Conservation (phyloP, 2,113 vertebrate genomes). For the Sisor rabdophorus region DNA sequence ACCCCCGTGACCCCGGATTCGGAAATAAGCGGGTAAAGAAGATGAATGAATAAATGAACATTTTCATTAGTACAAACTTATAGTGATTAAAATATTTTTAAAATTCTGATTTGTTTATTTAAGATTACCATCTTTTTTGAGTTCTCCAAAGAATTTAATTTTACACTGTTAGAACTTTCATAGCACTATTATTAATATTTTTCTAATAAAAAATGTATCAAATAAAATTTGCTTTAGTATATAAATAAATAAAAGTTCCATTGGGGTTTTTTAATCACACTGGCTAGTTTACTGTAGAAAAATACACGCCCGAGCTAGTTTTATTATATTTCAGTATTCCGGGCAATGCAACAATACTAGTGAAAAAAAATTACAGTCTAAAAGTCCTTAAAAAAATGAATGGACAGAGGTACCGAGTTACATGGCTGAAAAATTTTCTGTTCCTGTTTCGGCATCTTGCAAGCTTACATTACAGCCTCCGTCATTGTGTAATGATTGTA, state of each 20-base stretch:
- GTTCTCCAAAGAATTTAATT: no score
- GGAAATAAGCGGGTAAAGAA: no score
- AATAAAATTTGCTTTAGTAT: no score
- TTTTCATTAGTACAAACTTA: no score
- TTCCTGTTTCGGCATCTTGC: constrained; percentile 18
- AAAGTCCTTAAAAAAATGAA: background rate
- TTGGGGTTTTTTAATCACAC: background rate
- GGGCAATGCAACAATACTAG: constrained; percentile 2
- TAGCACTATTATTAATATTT: no score
- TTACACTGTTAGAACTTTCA: no score
- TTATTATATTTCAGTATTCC: constrained; percentile 8
- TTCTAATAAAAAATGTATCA: no score
- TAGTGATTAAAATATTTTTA: no score
- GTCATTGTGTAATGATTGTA: constrained; percentile 16
- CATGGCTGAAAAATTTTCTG: background rate
- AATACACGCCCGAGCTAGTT: background rate
- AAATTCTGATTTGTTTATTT: no score
- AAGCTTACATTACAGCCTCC: constrained; percentile 3
- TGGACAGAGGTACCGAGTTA: background rate
- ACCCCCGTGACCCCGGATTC: no score
- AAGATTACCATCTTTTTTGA: no score
- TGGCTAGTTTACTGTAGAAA: background rate
- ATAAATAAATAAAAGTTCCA: background rate
- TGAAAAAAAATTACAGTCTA: background rate
- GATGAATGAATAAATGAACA: no score